Conservation (phyloP, 2,888 invertebrate species). For the Smittia aterrima region DNA sequence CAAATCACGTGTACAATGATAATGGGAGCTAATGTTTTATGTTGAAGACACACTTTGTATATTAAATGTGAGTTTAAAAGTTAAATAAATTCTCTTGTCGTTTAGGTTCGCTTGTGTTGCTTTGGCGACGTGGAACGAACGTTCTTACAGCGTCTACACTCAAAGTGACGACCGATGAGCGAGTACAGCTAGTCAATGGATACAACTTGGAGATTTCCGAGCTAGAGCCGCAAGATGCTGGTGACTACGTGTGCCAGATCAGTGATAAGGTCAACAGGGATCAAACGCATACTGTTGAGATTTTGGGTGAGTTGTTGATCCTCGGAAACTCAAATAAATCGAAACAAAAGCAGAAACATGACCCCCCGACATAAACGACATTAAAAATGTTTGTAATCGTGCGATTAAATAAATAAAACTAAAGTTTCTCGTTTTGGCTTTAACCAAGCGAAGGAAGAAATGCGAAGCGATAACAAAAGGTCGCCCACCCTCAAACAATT, state of each 20-base stretch:
- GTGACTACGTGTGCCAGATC: slow-evolving; percentile 72
- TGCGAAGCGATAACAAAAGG: slow-evolving; percentile 8
- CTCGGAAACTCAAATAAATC: slow-evolving; percentile 19
- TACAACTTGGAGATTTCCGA: slow-evolving; percentile 70
- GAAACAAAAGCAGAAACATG: not conserved
- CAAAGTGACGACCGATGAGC: slow-evolving; percentile 68
- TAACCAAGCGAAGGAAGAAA: slow-evolving; percentile 19
- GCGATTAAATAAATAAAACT: slow-evolving; percentile 32
- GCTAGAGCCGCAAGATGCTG: slow-evolving; percentile 65
- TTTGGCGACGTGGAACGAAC: slow-evolving; percentile 69
- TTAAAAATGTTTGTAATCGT: slow-evolving; percentile 41
- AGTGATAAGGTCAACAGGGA: slow-evolving; percentile 67
- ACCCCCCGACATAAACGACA: slow-evolving; percentile 26
- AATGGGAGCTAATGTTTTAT: slow-evolving; percentile 25
- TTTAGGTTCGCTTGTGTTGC: slow-evolving; percentile 63
- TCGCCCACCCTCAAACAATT: not conserved
- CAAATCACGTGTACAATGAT: slow-evolving; percentile 27
- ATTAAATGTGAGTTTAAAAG: not conserved
- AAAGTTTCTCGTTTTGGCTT: not conserved
- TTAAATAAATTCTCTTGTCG: not conserved
- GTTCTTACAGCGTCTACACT: slow-evolving; percentile 70
- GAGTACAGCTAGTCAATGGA: slow-evolving; percentile 67
- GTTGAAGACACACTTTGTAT: slow-evolving; percentile 7
- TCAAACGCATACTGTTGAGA: slow-evolving; percentile 71
- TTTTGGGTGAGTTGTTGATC: slow-evolving; percentile 55